These are phyloP conservation scores for Etheostoma cragini DNA, from an alignment of 2,113 vertebrate genomes.

Conservation along the genomic window DNA sequence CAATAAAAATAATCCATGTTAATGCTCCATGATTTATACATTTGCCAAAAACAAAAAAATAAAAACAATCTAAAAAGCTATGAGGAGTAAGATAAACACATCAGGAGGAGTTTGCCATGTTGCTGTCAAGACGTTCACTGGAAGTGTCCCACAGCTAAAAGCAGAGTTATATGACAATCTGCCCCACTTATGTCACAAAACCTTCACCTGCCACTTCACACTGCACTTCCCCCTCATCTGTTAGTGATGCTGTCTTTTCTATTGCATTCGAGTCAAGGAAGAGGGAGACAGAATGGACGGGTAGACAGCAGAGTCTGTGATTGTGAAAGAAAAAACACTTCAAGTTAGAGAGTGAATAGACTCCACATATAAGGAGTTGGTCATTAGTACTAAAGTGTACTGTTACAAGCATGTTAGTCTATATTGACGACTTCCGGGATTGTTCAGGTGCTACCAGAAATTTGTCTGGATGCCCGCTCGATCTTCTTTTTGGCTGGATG, in stretches of 20 bases:
- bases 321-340: constrained; percentile 8
- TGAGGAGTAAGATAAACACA: background rate
- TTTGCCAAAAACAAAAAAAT: background rate
- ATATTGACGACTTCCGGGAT: too few species aligned
- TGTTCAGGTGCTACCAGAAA: too few species aligned
- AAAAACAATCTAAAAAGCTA: background rate
- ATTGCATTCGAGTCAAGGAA: constrained; percentile 36
- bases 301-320: constrained; percentile 11
- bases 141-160: constrained; percentile 43
- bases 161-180: constrained; percentile 42
- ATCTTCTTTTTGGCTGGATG: too few species aligned
- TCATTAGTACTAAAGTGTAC: background rate
- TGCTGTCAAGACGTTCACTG: background rate
- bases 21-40: constrained; percentile 1
- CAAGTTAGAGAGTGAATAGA: background rate
- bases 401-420: background rate
- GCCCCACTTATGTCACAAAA: constrained; percentile 56
- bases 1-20: background rate
- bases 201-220: constrained; percentile 61
- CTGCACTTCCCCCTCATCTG: constrained; percentile 45
- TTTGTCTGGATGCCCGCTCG: too few species aligned
- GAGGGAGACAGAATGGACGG: constrained; percentile 21
- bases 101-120: constrained; percentile 4
- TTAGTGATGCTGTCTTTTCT: constrained; percentile 57
- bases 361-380: background rate